Evolutionary conservation across 2,797 vertebrate genomes (phyloP), one percentile per base, ranked within the genome.

Genomic region (Tokudaia tokunoshimensis): DNA sequence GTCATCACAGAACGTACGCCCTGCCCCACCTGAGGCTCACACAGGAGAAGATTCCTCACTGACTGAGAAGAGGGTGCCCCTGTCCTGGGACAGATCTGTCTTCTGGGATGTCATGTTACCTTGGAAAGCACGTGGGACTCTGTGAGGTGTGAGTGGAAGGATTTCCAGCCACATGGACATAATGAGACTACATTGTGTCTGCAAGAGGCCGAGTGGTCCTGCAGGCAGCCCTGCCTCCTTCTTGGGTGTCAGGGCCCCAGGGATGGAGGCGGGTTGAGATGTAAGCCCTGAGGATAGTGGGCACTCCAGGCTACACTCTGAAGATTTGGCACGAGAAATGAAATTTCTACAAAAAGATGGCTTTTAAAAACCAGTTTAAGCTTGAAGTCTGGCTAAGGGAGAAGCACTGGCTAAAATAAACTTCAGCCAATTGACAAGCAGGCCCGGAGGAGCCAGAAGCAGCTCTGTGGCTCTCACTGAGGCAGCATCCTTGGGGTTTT

Each of bases 401-500:
- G 41, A 67, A 47, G 13, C 70, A 26, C 6, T 65, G 65, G 72
- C 31, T 92, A 44, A 91, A 86, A 75, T 52, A 3, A 72, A 1
- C 82, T 31, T 26, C 12, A 10, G 44, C 34, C 76, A 52, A 17
- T 24, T 6, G 74, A 20, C 0, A 31, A 72, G 37, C 15, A 55
- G 59, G 63, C 12, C 12, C 9, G 2, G 26, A 55, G 19, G 70
- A 31, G 13, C 19, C 0, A 29, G 75, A 61, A 34, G 11, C 31
- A 1, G 6, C 3, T 55, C 67, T 12, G 5, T 47, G 19, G 0
- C 63, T 6, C n/a, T 34, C 41, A 11, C 0, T 4, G 34, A 55
- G 10, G 37, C 0, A 24, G 22, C 13, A 0, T 61, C 89, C 0
- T 50, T 19, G 19, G 24, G 9, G 50, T 17, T 55, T 1, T 5